Evolutionary conservation across 2,888 invertebrate species (phyloP), one percentile per base, ranked within the genome.

Genomic region (Apantesis nais): DNA sequence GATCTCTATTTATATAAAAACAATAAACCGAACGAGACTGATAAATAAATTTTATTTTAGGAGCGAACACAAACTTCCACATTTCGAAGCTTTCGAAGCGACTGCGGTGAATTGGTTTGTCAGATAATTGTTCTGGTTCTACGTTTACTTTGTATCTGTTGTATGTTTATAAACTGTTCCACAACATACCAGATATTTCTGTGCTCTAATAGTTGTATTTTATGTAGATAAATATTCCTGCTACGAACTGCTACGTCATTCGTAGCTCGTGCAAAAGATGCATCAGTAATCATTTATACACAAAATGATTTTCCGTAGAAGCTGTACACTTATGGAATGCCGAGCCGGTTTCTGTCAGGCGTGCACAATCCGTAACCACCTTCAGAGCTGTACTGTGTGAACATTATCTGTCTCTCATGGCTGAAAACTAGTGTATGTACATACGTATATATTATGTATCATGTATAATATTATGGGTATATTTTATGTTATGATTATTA

Each of bases 161-260:
- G 25, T 55, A 55, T 55, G n/a, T 37, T 75, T 68, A 63, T 68
- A 66, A 64, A 78, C 62, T 61, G 70, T 66, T 71, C 48, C 62
- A n/a, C 4, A 14, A 55, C 14, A 29, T 12, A 55, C 25, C 0
- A n/a, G 22, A 11, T 52, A 52, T 52, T 52, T 48, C 48, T n/a
- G 52, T 52, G 11, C n/a, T 52, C 12, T 25, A n/a, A 5, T 25
- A 14, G 55, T 58, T 14, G 0, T 29, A 16, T 29, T 29, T 52
- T 52, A 0, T 2, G 2, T 52, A 48, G 48, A 7, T 48, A 22
- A 48, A 48, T 48, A 5, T 16, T 7, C 19, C 48, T 48, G 11
- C 25, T 55, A 55, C 25, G 52, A 25, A 25, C 11, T 4, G 55
- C 25, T 55, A 55, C 25, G 8, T 12, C 12, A n/a, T 52, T n/a